Evolutionary conservation across 1,140 invertebrate genomes (phyloP).

Genomic region (Microplitis mediator): DNA sequence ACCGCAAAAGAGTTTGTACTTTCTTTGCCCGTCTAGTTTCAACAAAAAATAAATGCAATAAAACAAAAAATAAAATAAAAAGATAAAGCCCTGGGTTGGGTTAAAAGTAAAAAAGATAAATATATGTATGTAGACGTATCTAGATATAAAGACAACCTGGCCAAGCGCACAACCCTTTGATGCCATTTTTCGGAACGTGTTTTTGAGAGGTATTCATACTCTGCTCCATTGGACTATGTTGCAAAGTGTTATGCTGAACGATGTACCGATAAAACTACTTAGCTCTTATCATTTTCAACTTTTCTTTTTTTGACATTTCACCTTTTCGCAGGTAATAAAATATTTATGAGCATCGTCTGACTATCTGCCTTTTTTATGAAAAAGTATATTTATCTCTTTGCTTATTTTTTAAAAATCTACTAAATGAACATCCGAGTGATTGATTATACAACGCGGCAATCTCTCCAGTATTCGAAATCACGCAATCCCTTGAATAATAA

Average conservation of each 20-base stretch:
- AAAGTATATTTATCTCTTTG: not conserved
- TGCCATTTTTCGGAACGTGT: not conserved
- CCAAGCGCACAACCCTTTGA: conserved; percentile 3
- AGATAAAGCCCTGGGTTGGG: no score
- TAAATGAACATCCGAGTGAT: no score
- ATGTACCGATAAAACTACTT: conserved; percentile 13
- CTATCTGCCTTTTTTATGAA: not conserved
- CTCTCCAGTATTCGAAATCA: not conserved
- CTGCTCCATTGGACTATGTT: not conserved
- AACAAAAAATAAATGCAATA: not conserved
- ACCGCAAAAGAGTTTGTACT: conserved; percentile 20
- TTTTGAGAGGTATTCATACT: not conserved
- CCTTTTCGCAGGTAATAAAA: not conserved
- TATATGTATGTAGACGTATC: not conserved
- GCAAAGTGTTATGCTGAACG: not conserved
- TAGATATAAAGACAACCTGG: not conserved
- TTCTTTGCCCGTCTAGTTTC: conserved; percentile 1
- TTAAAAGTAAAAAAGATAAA: not conserved
- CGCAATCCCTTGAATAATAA: conserved; percentile 12
- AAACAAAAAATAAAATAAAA: not conserved
- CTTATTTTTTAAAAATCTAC: not conserved
- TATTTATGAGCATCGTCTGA: conserved; percentile 1
- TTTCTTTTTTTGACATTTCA: no score
- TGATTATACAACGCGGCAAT: not conserved
- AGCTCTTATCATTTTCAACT: not conserved